phyloP scores from a whole-genome alignment of 2,888 invertebrate species.

The Phymatocera aterrima region DNA sequence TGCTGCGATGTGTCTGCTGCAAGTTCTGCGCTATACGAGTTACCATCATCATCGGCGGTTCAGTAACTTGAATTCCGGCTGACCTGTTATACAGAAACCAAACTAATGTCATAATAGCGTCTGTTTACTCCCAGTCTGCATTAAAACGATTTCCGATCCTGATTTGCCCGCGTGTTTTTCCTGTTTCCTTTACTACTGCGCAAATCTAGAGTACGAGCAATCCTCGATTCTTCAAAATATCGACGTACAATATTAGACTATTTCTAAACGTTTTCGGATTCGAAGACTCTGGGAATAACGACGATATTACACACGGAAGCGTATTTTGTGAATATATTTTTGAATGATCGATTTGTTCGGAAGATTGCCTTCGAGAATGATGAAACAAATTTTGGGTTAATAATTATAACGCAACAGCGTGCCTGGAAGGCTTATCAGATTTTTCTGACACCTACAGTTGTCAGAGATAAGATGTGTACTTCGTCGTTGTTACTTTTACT shows the following conservation, averaged over 20 bases:
- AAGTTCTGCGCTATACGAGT: no score
- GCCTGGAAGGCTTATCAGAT: not conserved
- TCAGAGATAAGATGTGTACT: not conserved
- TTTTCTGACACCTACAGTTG: not conserved
- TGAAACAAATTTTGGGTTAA: not conserved
- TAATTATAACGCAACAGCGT: not conserved
- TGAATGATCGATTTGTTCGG: not conserved
- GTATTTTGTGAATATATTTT: not conserved
- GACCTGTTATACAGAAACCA: not conserved
- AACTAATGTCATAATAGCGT: not conserved
- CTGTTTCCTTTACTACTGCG: no score
- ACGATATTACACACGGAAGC: not conserved
- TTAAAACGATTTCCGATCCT: no score
- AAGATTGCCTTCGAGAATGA: not conserved
- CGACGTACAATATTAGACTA: not conserved
- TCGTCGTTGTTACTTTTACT: conserved; percentile 35
- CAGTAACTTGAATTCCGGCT: no score
- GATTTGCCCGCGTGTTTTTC: no score
- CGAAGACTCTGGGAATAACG: not conserved
- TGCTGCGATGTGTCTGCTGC: no score
- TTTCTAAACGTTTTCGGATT: not conserved
- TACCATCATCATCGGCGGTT: no score
- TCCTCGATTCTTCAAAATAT: not conserved
- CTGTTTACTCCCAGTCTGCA: no score
- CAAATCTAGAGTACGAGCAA: no score